Base-by-base conservation (phyloP, 2,888 invertebrate genomes). In the Hirtodrosophila confusa region DNA sequence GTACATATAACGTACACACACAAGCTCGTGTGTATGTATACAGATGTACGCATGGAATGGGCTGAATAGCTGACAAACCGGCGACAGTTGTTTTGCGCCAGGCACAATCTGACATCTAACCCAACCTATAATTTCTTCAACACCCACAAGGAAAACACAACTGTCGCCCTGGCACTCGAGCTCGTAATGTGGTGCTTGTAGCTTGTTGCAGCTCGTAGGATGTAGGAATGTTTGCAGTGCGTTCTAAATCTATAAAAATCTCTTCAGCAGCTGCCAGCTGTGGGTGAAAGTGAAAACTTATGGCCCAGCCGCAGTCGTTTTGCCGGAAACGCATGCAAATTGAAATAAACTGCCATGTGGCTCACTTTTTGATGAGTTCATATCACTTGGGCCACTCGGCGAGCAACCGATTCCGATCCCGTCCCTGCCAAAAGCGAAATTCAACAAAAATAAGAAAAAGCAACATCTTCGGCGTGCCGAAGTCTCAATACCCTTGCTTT, bases 291-390 rank as follows among this genome's bases (percentile, higher is more conserved):
- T 78, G 60, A 72, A 80, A 78, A 78, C 72, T 70, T 79, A 55
- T 57, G 65, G 64, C 39, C 55, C 43, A 51, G 43, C 47, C 58
- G 51, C 57, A 69, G 56, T 57, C 63, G 41, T 39, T 78, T 68
- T 68, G 83, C 77, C 82, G 86, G 82, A 86, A 82, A 50, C 64
- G 66, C 54, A 77, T 75, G 77, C 77, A 75, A 70, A 80, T 72
- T 68, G 41, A 82, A 86, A 86, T 74, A 83, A 72, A 75, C 50
- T 49, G 54, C 41, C 76, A 69, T 70, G 61, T 67, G 65, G 48
- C 45, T 67, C 47, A 41, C 31, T 61, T 56, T 51, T 57, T 54
- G 45, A 61, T 65, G 49, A 64, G 64, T 62, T 60, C 44, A 74
- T 63, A 57, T 61, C 12, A 55, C 27, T 41, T 62, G 11, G 29